Percentiles rank a stretch among this genome's conserved stretches.
These are phyloP conservation scores for Danaus plexippus DNA, from an alignment of 1,140 invertebrate species.

Conservation along the genomic window DNA sequence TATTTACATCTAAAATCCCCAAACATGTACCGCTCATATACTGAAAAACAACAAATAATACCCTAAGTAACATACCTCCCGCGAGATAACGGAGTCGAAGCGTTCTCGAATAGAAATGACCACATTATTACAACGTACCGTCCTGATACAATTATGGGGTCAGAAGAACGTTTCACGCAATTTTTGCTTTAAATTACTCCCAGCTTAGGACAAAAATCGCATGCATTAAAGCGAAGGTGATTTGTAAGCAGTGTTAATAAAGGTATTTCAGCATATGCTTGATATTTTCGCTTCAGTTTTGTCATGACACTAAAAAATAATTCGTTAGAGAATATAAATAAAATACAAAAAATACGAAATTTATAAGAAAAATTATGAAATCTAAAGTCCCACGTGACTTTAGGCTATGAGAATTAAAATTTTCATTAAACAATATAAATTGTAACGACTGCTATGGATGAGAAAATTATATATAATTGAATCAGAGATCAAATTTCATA, in stretches of 20 bases:
- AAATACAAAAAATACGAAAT: too few species aligned
- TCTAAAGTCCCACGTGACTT: too few species aligned
- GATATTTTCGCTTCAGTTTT: not conserved
- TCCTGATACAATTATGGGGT: conserved; percentile 16
- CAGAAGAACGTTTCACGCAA: conserved; percentile 1
- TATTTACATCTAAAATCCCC: conserved; percentile 20
- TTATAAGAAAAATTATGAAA: too few species aligned
- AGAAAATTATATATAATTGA: too few species aligned
- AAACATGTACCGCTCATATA: conserved; percentile 17
- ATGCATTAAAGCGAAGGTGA: not conserved
- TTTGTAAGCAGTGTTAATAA: conserved; percentile 17
- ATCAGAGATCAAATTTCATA: too few species aligned
- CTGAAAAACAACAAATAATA: conserved; percentile 23
- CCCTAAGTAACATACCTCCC: conserved; percentile 20
- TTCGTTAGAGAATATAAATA: too few species aligned
- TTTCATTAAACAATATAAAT: too few species aligned
- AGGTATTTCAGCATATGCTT: conserved; percentile 13
- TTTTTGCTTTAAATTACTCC: not conserved
- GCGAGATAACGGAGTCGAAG: conserved; percentile 12
- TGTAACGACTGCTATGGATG: too few species aligned
- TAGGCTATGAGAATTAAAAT: too few species aligned
- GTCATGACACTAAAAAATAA: too few species aligned
- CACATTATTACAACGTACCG: conserved; percentile 18
- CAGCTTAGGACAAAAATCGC: not conserved
- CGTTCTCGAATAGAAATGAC: conserved; percentile 19